Percentiles rank a stretch among this genome's conserved stretches.
These are phyloP conservation scores for Zaprionus tsacasi DNA, from an alignment of 1,140 invertebrate genomes.

Conservation along the genomic window DNA sequence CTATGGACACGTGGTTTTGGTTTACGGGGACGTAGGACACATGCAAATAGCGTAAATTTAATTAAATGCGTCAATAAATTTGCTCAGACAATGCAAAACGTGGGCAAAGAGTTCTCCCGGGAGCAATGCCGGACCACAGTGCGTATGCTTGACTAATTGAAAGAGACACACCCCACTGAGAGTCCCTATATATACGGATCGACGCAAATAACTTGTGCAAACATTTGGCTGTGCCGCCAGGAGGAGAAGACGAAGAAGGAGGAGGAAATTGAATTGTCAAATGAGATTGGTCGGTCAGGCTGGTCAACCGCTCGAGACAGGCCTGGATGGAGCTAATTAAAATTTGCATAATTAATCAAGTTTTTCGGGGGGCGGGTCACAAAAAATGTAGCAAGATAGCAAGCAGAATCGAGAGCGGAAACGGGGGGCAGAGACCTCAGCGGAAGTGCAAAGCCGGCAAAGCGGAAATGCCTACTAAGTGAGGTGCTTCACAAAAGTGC, in stretches of 20 bases:
- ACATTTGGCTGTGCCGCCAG: not conserved
- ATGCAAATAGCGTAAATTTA: conserved; percentile 68
- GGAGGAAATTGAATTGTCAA: conserved; percentile 62
- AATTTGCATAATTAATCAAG: conserved; percentile 74
- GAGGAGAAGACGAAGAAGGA: not conserved
- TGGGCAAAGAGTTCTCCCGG: conserved; percentile 39
- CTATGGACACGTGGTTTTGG: not conserved
- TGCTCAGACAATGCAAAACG: conserved; percentile 25
- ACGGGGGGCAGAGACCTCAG: conserved; percentile 1
- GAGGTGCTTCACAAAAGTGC: conserved; percentile 61
- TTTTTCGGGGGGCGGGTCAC: conserved; percentile 32
- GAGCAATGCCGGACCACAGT: conserved; percentile 25
- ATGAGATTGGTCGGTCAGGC: conserved; percentile 34
- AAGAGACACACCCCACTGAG: conserved; percentile 26
- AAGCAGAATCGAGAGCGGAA: not conserved
- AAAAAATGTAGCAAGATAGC: conserved; percentile 10
- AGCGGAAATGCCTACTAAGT: conserved; percentile 70
- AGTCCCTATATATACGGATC: not conserved
- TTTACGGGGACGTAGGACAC: conserved; percentile 9
- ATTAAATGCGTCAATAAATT: conserved; percentile 71
- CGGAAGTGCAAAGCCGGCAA: conserved; percentile 34
- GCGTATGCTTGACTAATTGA: conserved; percentile 68
- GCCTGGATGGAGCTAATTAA: conserved; percentile 58
- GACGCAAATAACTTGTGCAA: conserved; percentile 42
- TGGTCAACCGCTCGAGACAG: conserved; percentile 5